A percentile compares a stretch with the other conserved stretches of the same genome.
Evolutionary conservation across 2,113 vertebrate species (phyloP).

Genomic region (Gavialis gangeticus): DNA sequence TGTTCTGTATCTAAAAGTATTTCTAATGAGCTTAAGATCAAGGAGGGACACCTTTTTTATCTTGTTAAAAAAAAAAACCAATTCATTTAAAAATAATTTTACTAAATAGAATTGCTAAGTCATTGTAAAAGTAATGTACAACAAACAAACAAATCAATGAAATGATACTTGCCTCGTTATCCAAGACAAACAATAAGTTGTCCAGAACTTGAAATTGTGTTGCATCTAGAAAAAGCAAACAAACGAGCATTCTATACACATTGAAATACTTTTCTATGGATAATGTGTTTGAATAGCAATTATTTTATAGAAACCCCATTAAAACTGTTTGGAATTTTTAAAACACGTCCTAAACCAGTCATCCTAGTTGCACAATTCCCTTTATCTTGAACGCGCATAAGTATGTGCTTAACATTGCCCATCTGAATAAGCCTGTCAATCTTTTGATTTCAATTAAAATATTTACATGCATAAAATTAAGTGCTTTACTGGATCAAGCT

Average conservation of each 20-base stretch:
- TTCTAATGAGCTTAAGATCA: background rate
- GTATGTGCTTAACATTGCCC: background rate
- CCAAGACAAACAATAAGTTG: conserved; percentile 89
- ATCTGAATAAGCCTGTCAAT: background rate
- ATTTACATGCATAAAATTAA: background rate
- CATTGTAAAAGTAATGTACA: background rate
- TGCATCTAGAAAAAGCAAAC: conserved; percentile 81
- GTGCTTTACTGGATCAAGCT: background rate
- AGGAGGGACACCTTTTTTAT: background rate
- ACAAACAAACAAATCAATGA: background rate
- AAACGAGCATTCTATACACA: background rate
- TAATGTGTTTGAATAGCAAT: background rate
- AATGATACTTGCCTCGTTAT: conserved; percentile 84
- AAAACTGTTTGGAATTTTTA: background rate
- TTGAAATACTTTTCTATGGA: background rate
- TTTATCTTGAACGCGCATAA: background rate
- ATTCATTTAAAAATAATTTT: background rate
- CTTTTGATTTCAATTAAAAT: background rate
- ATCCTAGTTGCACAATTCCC: background rate
- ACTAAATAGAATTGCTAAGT: background rate
- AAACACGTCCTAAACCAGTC: background rate
- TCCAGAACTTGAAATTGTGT: conserved; percentile 88
- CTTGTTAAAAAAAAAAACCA: background rate
- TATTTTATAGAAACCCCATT: background rate
- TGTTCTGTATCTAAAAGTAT: background rate